Percentiles rank a stretch among this genome's conserved stretches.
These are phyloP conservation scores for Carcharodon carcharias DNA, from an alignment of 2,797 vertebrate species.

Conservation along the genomic window DNA sequence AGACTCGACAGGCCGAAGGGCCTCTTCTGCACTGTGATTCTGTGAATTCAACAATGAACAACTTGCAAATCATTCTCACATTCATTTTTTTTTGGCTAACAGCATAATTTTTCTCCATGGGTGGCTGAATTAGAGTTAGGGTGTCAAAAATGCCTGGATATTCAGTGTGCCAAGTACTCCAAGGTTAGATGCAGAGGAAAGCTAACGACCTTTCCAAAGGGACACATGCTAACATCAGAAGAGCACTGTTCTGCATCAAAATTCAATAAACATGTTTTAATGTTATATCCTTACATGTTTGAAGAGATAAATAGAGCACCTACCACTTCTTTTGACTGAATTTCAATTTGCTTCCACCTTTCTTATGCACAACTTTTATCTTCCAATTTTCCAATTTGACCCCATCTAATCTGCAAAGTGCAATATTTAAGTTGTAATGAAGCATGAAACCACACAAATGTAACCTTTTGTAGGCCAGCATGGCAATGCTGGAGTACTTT, in stretches of 20 bases:
- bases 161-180: background rate
- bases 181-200: background rate
- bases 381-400: slow-evolving; percentile 80
- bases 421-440: background rate
- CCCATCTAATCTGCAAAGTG: slow-evolving; percentile 73
- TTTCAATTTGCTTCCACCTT: slow-evolving; percentile 71
- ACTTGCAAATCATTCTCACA: background rate
- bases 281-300: background rate
- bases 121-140: background rate
- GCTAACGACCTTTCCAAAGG: background rate
- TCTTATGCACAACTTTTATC: slow-evolving; percentile 72
- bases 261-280: background rate
- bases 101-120: background rate
- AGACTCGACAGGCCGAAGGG: no score
- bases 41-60: background rate
- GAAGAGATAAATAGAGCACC: slow-evolving; percentile 39
- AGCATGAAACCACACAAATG: background rate
- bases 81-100: background rate
- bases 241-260: background rate
- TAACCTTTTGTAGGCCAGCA: background rate
- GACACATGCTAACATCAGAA: background rate
- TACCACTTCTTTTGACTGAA: slow-evolving; percentile 80
- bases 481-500: background rate
- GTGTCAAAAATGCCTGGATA: background rate
- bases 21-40: no score